A percentile compares a stretch with the other conserved stretches of the same genome.
These are phyloP conservation scores for Campylorhamphus procurvoides DNA, from an alignment of 2,113 vertebrate genomes.

Conservation along the genomic window DNA sequence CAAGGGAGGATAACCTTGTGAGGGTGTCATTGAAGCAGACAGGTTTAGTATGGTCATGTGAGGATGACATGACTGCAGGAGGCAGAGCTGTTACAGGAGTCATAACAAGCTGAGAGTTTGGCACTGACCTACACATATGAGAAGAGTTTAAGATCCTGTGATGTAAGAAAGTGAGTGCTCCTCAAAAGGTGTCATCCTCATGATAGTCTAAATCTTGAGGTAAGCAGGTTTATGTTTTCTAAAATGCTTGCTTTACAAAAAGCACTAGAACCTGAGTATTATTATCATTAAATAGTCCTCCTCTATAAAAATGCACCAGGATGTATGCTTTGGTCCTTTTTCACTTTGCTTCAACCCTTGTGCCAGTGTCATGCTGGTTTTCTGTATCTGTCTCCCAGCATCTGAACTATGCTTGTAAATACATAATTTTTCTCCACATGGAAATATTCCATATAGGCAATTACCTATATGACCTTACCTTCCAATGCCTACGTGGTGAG, in stretches of 20 bases:
- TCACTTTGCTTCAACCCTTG: background rate
- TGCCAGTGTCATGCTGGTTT: background rate
- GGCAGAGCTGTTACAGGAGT: background rate
- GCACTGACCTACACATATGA: background rate
- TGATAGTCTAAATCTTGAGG: background rate
- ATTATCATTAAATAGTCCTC: background rate
- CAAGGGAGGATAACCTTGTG: background rate
- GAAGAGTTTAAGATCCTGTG: background rate
- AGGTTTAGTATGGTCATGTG: accelerated
- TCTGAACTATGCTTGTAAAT: background rate
- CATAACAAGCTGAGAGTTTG: background rate
- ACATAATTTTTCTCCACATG: accelerated
- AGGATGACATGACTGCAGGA: background rate
- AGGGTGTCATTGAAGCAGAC: accelerated
- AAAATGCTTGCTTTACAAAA: background rate
- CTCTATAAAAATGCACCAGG: background rate
- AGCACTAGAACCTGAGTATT: background rate
- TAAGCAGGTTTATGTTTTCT: background rate
- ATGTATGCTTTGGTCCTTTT: background rate
- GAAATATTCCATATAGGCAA: background rate
- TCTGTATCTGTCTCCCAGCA: background rate
- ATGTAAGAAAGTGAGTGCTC: background rate
- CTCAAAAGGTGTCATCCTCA: background rate
- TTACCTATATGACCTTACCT: background rate
- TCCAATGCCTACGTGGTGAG: accelerated